phyloP scores from a whole-genome alignment of 2,113 vertebrate genomes.

The Climacteris rufus region DNA sequence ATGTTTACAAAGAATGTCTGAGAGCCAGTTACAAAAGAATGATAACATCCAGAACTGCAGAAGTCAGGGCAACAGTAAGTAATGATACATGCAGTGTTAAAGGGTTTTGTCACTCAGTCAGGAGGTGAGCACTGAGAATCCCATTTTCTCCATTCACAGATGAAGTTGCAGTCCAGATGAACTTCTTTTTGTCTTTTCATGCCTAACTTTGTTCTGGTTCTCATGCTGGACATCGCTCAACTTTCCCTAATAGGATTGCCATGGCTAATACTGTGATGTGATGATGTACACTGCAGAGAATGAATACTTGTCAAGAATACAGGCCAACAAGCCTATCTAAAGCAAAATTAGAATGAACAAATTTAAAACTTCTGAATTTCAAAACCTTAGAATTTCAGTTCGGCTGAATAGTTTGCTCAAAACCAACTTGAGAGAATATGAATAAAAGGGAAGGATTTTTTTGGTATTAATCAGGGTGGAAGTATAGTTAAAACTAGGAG shows the following conservation, averaged over 20 bases:
- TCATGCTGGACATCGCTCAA: not conserved
- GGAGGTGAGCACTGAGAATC: not conserved
- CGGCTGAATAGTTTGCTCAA: not conserved
- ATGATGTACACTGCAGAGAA: not conserved
- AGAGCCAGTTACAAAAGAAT: too few relatives aligned
- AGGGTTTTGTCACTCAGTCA: not conserved
- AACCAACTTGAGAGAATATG: not conserved
- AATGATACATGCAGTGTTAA: not conserved
- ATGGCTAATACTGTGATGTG: not conserved
- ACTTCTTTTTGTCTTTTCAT: not conserved
- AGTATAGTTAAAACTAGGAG: not conserved
- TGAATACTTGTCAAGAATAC: not conserved
- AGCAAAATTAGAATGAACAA: not conserved
- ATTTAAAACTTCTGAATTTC: not conserved
- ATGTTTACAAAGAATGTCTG: too few relatives aligned
- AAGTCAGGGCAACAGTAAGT: too few relatives aligned
- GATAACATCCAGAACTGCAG: too few relatives aligned
- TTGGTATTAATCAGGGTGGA: not conserved
- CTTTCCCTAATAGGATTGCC: not conserved
- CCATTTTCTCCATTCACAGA: not conserved
- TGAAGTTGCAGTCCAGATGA: not conserved
- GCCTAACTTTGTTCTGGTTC: not conserved
- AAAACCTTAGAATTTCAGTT: not conserved
- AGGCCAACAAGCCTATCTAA: not conserved
- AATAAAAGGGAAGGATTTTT: not conserved